These are phyloP conservation scores for Accipiter virgatus DNA, from an alignment of 2,113 vertebrate species.

Conservation along the genomic window DNA sequence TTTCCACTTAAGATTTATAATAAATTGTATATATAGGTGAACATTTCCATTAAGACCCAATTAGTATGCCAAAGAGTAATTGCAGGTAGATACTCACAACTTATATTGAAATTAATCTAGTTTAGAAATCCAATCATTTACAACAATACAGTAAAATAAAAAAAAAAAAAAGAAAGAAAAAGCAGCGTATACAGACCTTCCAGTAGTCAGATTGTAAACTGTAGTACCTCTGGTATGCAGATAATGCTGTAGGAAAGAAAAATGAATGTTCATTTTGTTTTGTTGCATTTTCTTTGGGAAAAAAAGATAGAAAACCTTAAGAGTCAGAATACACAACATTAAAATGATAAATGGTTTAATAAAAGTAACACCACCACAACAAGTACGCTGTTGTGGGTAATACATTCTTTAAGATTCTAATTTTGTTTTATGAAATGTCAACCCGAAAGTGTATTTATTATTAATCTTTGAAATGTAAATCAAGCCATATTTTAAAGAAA, in stretches of 20 bases:
- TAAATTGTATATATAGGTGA: background rate
- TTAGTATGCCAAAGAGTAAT: background rate
- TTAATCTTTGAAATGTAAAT: constrained; percentile 47
- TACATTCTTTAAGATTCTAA: constrained; percentile 6
- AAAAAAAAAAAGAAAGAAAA: background rate
- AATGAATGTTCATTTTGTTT: constrained; percentile 41
- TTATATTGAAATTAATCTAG: background rate
- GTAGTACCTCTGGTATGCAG: constrained; percentile 99
- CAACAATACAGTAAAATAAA: background rate
- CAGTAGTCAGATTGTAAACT: constrained; percentile 99
- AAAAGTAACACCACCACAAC: constrained; percentile 25
- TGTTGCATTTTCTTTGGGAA: constrained; percentile 22
- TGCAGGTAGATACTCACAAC: background rate
- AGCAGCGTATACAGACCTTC: constrained; percentile 85
- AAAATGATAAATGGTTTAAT: constrained; percentile 49
- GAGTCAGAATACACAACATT: constrained; percentile 8
- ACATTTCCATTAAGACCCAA: background rate
- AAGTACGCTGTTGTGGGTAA: constrained; percentile 39
- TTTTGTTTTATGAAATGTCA: constrained; percentile 53
- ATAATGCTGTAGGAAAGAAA: constrained; percentile 88
- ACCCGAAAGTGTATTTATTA: background rate
- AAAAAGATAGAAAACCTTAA: constrained; percentile 38
- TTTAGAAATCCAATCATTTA: background rate
- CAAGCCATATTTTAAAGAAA: constrained; percentile 43
- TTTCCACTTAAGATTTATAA: background rate